Evolutionary conservation across 2,113 vertebrate species (phyloP), one percentile per base, ranked within the genome.

Genomic region (Vulpes lagopus): DNA sequence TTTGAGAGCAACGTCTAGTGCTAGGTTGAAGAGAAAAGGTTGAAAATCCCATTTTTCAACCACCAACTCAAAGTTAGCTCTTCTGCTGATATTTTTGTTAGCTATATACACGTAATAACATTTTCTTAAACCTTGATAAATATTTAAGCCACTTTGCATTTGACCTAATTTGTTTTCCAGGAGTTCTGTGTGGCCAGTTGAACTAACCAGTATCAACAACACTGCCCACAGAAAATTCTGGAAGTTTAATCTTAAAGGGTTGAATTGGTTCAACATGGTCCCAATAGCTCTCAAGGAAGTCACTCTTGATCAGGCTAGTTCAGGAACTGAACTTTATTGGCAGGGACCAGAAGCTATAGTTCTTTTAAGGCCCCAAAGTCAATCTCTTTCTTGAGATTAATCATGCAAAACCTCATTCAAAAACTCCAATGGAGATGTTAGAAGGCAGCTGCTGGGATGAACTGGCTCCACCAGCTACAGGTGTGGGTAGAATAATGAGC

Each of bases 111-210:
- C 9, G 57, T 30, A 8, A 91, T 10, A 38, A 80, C 2, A 73
- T 30, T 57, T 64, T 93, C 55, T 94, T 71, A 78, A 89, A 73
- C 88, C 20, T 87, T 91, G 60, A 71, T 59, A 88, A 94, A 97
- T 85, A n/a, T 11, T 79, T 55, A 20, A 60, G 14, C 25, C 43
- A 22, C 20, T 69, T 25, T 55, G 30, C 35, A 30, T 84, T 67
- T 83, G 20, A 90, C n/a, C 71, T 92, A 74, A 53, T 69, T 96
- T 73, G 22, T 32, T 88, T 12, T 69, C 43, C 7, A 94, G 62
- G 6, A 94, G 11, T 95, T 95, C 65, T 95, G 2, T 67, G 25
- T 43, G 49, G 22, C 32, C n/a, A 83, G 19, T 32, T 89, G 8
- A 96, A 62, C 25, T 87, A 82, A 84, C 2, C 59, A 91, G 25